phyloP scores from a whole-genome alignment of 2,113 vertebrate species.

The Phoenicopterus ruber region DNA sequence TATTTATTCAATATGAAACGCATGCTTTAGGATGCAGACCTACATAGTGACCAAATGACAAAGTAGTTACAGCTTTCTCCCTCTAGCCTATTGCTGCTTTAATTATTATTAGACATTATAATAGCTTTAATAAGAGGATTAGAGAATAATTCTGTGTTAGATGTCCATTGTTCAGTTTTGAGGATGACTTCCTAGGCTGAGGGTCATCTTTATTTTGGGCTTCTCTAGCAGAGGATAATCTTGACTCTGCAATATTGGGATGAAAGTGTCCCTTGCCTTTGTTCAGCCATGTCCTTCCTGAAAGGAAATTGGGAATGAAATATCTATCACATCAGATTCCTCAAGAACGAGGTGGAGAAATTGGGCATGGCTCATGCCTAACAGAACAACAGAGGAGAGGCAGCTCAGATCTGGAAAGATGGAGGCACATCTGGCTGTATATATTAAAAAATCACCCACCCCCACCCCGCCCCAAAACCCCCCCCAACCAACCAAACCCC shows the following conservation, averaged over 20 bases:
- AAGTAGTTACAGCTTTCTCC: neutral
- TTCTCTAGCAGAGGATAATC: neutral
- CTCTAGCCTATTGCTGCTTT: neutral
- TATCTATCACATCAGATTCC: neutral
- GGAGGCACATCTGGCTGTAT: neutral
- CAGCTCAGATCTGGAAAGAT: neutral
- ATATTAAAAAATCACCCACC: neutral
- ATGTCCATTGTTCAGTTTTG: neutral
- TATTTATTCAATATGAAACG: slow-evolving; percentile 22
- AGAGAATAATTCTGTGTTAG: neutral
- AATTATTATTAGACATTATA: neutral
- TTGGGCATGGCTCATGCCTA: neutral
- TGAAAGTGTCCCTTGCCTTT: neutral
- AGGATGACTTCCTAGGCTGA: neutral
- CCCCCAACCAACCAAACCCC: neutral
- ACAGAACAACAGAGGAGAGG: neutral
- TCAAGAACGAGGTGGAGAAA: neutral
- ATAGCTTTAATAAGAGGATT: neutral
- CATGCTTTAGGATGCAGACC: neutral
- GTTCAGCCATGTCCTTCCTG: neutral
- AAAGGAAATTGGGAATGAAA: neutral
- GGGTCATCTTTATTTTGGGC: neutral
- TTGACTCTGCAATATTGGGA: neutral
- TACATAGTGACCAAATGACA: slow-evolving; percentile 5
- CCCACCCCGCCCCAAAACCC: too few species aligned